Evolutionary conservation across 2,888 invertebrate genomes (phyloP).

Genomic region (Pandemis heparana): DNA sequence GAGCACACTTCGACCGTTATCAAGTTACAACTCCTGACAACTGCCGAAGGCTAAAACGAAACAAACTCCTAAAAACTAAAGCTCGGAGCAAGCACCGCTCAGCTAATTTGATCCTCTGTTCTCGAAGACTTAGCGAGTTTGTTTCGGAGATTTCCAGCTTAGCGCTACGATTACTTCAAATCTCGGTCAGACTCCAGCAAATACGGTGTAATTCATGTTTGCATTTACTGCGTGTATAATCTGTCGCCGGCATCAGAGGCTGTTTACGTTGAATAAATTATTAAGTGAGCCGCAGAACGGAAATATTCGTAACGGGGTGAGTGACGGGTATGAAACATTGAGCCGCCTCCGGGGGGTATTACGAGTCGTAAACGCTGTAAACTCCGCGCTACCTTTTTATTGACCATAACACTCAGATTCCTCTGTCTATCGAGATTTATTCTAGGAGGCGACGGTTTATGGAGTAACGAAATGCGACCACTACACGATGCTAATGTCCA

Average conservation of each 20-base stretch:
- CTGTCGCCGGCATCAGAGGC: constrained; percentile 17
- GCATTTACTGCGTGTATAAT: not conserved
- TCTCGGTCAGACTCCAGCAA: not conserved
- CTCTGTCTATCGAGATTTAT: constrained; percentile 15
- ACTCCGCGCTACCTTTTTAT: constrained; percentile 17
- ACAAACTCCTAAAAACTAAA: constrained; percentile 30
- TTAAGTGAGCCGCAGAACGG: constrained; percentile 10
- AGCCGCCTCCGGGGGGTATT: constrained; percentile 14
- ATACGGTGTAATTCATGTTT: constrained; percentile 2
- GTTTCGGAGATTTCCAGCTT: constrained; percentile 2
- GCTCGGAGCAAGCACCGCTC: constrained; percentile 4
- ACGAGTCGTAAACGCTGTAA: constrained; percentile 19
- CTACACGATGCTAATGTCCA: not conserved
- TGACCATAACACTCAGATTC: constrained; percentile 22
- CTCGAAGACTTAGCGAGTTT: constrained; percentile 17
- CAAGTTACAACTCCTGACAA: constrained; percentile 30
- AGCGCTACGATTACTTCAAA: not conserved
- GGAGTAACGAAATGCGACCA: constrained; percentile 18
- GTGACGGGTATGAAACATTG: constrained; percentile 28
- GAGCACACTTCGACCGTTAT: constrained; percentile 7
- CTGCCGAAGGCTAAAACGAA: constrained; percentile 8
- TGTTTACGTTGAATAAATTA: constrained; percentile 35
- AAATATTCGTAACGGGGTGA: constrained; percentile 10
- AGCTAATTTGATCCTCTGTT: constrained; percentile 16
- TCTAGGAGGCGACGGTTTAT: constrained; percentile 5